Base-by-base conservation (phyloP, 2,113 vertebrate genomes). In the Nibea coibor region DNA sequence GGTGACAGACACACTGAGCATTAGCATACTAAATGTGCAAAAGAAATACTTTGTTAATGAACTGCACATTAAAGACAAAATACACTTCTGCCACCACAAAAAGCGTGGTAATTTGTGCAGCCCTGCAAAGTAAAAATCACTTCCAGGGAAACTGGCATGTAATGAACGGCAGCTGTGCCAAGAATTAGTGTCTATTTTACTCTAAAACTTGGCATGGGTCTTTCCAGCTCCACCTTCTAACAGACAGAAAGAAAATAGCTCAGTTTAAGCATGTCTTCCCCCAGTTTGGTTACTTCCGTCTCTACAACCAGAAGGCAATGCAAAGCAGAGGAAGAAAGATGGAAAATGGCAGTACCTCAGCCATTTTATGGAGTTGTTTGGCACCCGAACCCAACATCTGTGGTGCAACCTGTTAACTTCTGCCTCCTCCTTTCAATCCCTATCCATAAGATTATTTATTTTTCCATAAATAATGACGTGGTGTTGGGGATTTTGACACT, bases 341-440 rank as follows among this genome's bases (percentile, higher is more conserved):
- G 45, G 63, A 93, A 94, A 91, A 93, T 92, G 90, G 90, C 90
- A 57, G 83, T 63, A 63, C 62, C 87, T 88, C 91, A 54, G 85
- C 93, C 91, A 93, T 94, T 86, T 94, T 92, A 88, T 75, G 81
- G 74, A 90, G 75, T 45, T 81, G 68, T 76, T 89, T 84, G 81
- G 80, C 75, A 84, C 69, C 65, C 22, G 5, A 22, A 69, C 62
- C 22, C 45, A 85, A 87, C 87, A 89, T 90, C 77, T 88, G 81
- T 67, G 64, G 69, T 75, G 72, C 78, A 77, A 83, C 85, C 80
- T 89, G 80, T 78, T 68, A 73, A 74, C 65, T 74, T 82, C 17
- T 78, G 58, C 64, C 53, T 78, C 56, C 71, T 84, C 42, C 57
- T 70, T 79, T 39, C 62, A 59, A 53, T 68, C 47, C 17, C 11